Percentiles rank a stretch among this genome's conserved stretches.
phyloP scores from a whole-genome alignment of 2,888 invertebrate genomes.

The Candidula unifasciata region DNA sequence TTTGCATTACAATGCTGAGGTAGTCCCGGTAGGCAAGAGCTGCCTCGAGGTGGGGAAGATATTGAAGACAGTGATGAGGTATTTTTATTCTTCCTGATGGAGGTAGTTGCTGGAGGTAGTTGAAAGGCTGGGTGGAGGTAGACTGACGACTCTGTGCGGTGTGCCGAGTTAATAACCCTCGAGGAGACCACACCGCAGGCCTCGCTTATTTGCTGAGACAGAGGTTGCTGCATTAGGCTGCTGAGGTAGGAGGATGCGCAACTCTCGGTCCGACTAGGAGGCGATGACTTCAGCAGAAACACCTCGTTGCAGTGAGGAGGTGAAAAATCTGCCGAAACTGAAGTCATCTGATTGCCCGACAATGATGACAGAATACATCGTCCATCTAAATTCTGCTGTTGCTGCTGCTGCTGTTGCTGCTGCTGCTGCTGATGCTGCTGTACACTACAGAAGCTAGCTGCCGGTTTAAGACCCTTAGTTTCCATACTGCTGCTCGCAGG shows the following conservation, averaged over 20 bases:
- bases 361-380: conserved; percentile 36
- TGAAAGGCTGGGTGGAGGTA: conserved; percentile 55
- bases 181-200: conserved; percentile 1
- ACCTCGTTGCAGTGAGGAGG: conserved; percentile 33
- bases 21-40: conserved; percentile 29
- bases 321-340: background rate
- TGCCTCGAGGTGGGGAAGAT: conserved; percentile 13
- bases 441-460: conserved; percentile 13
- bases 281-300: conserved; percentile 25
- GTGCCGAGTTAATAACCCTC: background rate
- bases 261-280: conserved; percentile 10
- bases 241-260: conserved; percentile 46
- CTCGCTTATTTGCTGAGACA: conserved; percentile 11
- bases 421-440: conserved; percentile 17
- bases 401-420: conserved; percentile 28
- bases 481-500: conserved; percentile 33
- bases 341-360: conserved; percentile 14
- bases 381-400: conserved; percentile 42
- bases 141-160: conserved; percentile 41
- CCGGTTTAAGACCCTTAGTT: conserved; percentile 38
- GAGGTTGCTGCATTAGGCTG: conserved; percentile 44
- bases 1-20: conserved; percentile 36
- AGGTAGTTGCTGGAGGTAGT: conserved; percentile 52
- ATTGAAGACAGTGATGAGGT: conserved; percentile 45
- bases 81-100: conserved; percentile 39